phyloP scores from a whole-genome alignment of 2,113 vertebrate genomes.

The Sapayoa aenigma region DNA sequence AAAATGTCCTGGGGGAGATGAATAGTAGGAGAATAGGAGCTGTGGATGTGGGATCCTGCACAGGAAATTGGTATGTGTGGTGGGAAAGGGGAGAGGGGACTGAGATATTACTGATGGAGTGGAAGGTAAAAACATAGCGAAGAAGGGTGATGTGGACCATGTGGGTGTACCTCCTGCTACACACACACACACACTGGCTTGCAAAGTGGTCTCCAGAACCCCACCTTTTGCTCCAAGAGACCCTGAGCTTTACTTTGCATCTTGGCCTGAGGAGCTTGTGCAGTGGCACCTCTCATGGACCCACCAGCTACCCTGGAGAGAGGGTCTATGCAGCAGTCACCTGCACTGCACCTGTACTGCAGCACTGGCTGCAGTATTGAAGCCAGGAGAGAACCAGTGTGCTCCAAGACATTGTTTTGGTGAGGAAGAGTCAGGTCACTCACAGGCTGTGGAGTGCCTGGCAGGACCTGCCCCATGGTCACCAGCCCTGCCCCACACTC shows the following conservation, averaged over 20 bases:
- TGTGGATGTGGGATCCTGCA: neutral
- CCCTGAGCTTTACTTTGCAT: neutral
- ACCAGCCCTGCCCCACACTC: neutral
- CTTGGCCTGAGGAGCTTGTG: neutral
- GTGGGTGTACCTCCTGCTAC: neutral
- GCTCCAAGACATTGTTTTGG: neutral
- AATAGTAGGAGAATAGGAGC: neutral
- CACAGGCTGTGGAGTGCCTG: neutral
- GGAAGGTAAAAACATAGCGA: neutral
- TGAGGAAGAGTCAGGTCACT: neutral
- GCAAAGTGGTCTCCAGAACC: neutral
- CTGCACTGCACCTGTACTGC: too few species aligned
- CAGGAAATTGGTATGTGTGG: neutral
- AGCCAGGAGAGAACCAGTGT: neutral
- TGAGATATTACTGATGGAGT: neutral
- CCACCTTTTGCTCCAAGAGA: neutral
- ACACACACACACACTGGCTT: rapidly evolving
- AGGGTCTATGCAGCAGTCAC: neutral
- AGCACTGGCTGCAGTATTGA: neutral
- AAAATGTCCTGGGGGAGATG: neutral
- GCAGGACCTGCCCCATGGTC: neutral
- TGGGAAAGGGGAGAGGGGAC: neutral
- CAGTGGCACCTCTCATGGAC: neutral
- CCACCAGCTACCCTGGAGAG: neutral
- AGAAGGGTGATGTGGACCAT: neutral